Conservation (phyloP, 2,888 invertebrate genomes). For the Tachina grossa region DNA sequence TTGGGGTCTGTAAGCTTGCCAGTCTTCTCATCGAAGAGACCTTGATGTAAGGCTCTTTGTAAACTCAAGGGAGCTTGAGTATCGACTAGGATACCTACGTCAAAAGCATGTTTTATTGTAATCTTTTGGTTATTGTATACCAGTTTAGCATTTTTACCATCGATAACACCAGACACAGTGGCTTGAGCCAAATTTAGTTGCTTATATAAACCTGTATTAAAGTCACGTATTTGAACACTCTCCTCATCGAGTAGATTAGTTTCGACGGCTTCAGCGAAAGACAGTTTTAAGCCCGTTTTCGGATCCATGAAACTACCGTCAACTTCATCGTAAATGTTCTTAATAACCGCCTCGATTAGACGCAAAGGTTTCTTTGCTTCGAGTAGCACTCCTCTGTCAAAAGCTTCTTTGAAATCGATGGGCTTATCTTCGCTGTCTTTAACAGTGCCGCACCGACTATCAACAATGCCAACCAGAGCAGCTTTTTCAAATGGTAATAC, state of each 20-base stretch:
- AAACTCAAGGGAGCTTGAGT: conserved; percentile 91
- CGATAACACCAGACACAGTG: conserved; percentile 89
- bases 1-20: conserved; percentile 93
- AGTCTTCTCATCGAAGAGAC: conserved; percentile 90
- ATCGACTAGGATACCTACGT: conserved; percentile 90
- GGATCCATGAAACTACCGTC: conserved; percentile 94
- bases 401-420: conserved; percentile 92
- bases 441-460: conserved; percentile 89
- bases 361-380: conserved; percentile 92
- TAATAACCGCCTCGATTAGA: conserved; percentile 91
- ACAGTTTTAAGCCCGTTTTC: conserved; percentile 89
- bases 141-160: conserved; percentile 88
- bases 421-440: conserved; percentile 85
- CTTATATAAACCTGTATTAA: conserved; percentile 89
- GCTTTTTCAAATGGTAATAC: conserved; percentile 93
- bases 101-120: conserved; percentile 89
- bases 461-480: conserved; percentile 89
- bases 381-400: conserved; percentile 91
- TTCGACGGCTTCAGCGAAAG: conserved; percentile 92
- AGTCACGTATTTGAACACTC: conserved; percentile 92
- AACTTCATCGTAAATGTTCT: conserved; percentile 90
- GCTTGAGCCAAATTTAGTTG: conserved; percentile 91
- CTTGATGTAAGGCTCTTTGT: conserved; percentile 93
- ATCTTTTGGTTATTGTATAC: conserved; percentile 86
- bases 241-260: conserved; percentile 92